These are phyloP conservation scores for Urocynchramus pylzowi DNA, from an alignment of 2,113 vertebrate genomes.

Conservation along the genomic window DNA sequence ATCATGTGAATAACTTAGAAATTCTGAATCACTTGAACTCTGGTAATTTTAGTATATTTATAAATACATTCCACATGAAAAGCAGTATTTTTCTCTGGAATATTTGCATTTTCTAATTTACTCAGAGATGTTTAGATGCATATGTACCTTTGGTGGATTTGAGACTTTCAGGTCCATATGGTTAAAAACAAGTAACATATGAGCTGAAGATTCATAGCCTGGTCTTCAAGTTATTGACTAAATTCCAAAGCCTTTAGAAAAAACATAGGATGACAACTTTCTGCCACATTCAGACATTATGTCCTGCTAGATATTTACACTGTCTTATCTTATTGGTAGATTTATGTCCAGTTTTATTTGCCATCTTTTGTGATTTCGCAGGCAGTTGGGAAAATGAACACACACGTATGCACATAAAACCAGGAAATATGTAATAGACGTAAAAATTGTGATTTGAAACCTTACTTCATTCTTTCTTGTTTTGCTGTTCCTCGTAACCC, in stretches of 20 bases:
- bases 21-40: neutral
- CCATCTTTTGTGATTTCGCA: neutral
- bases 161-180: neutral
- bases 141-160: neutral
- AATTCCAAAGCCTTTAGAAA: neutral
- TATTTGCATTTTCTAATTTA: neutral
- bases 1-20: neutral
- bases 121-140: neutral
- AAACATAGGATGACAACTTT: neutral
- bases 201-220: neutral
- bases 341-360: neutral
- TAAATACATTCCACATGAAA: neutral
- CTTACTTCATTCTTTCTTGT: neutral
- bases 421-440: neutral
- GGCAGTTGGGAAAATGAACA: neutral
- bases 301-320: neutral
- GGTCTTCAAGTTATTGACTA: neutral
- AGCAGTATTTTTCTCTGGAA: neutral
- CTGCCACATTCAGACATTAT: neutral
- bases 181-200: neutral
- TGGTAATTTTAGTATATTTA: neutral
- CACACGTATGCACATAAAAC: fast-evolving
- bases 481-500: neutral
- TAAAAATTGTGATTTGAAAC: neutral
- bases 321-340: neutral